These are phyloP conservation scores for Alligator mississippiensis DNA, from an alignment of 2,113 vertebrate genomes.

Conservation along the genomic window DNA sequence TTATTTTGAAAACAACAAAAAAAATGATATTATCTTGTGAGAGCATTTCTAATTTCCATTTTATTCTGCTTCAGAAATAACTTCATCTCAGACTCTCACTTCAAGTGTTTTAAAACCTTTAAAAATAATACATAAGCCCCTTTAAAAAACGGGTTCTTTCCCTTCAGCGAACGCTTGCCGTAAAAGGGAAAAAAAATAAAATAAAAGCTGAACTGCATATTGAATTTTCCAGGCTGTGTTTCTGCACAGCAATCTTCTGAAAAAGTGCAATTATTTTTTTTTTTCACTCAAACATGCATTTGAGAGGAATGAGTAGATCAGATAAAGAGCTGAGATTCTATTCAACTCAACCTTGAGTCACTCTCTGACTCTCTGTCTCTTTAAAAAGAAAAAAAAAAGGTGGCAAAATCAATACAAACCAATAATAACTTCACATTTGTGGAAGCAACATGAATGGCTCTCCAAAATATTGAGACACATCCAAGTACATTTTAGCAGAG, in stretches of 20 bases:
- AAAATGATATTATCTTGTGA: neutral
- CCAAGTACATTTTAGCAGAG: conserved; percentile 89
- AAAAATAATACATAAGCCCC: neutral
- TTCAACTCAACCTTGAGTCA: conserved; percentile 85
- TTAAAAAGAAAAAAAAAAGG: conserved; percentile 75
- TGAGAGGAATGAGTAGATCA: conserved; percentile 86
- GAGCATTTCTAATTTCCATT: conserved; percentile 4
- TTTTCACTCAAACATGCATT: conserved; percentile 83
- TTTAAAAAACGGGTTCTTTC: conserved; percentile 58
- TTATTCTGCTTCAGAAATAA: neutral
- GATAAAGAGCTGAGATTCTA: conserved; percentile 86
- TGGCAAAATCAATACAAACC: conserved; percentile 90
- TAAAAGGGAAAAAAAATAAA: conserved; percentile 70
- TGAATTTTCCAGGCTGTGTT: conserved; percentile 81
- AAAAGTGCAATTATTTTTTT: conserved; percentile 83
- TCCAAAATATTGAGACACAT: conserved; percentile 94
- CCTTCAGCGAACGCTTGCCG: conserved; percentile 54
- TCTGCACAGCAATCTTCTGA: conserved; percentile 80
- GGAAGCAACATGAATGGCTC: conserved; percentile 90
- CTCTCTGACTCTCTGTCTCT: conserved; percentile 80
- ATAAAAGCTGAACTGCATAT: conserved; percentile 75
- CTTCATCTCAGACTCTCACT: conserved; percentile 27
- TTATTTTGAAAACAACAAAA: conserved; percentile 10
- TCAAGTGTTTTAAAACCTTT: conserved; percentile 63
- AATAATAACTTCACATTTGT: conserved; percentile 92